phyloP scores from a whole-genome alignment of 2,888 invertebrate genomes.

The Ectemnius cavifrons region DNA sequence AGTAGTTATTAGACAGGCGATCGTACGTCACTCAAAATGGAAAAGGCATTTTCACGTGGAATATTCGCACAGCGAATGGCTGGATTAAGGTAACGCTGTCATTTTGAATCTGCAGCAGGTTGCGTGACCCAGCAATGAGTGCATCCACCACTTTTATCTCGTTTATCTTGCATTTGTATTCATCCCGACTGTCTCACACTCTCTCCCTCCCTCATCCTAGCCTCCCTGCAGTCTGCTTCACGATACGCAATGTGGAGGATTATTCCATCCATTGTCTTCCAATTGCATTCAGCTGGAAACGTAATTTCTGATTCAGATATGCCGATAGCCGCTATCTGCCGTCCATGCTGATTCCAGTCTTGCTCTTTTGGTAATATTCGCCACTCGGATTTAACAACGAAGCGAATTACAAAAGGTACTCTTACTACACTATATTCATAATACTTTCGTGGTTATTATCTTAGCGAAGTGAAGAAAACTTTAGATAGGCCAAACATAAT shows the following conservation, averaged over 20 bases:
- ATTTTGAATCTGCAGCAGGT: not conserved
- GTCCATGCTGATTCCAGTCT: too few species aligned
- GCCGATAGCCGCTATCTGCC: not conserved
- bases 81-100: not conserved
- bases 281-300: not conserved
- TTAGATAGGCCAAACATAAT: too few species aligned
- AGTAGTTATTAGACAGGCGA: not conserved
- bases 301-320: not conserved
- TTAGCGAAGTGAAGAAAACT: too few species aligned
- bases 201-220: not conserved
- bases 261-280: constrained; percentile 18
- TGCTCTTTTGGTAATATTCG: constrained; percentile 11
- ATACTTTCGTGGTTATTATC: too few species aligned
- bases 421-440: too few species aligned
- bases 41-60: not conserved
- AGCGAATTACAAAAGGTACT: too few species aligned
- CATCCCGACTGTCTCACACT: not conserved
- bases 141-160: constrained; percentile 6
- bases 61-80: not conserved
- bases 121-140: not conserved
- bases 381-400: too few species aligned
- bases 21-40: not conserved
- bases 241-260: constrained; percentile 4
- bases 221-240: constrained; percentile 1
- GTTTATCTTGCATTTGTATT: not conserved